Evolutionary conservation across 2,113 vertebrate genomes (phyloP), one percentile per base, ranked within the genome.

Genomic region (Phycodurus eques): DNA sequence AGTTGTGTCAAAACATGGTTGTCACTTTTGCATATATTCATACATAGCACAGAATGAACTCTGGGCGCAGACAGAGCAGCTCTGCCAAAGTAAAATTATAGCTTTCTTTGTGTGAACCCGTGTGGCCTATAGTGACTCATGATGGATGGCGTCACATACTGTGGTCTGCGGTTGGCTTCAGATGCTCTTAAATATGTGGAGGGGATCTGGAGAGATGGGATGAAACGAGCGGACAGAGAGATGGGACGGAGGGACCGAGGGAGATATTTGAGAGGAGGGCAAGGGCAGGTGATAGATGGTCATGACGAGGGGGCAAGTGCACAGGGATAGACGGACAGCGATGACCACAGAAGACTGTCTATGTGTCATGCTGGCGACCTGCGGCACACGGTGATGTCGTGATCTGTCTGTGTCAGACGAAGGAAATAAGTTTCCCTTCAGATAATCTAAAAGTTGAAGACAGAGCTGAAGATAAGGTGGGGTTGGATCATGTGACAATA

Each of bases 151-250:
- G 20, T 77, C 75, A 72, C 73, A 77, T 70, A 76, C 67, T 80
- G 74, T 78, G 90, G 73, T 81, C 80, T 79, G 74, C 77, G 87
- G 71, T 82, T 76, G 83, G 88, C 82, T 83, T 87, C 84, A 79
- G 85, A 79, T 87, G 75, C 80, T 89, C 84, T 91, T 88, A 87
- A 87, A 87, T 88, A 87, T 83, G 85, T 78, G 82, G 76, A 72
- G 62, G 74, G 57, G 74, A 79, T 76, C 75, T 81, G 75, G 74
- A 77, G 72, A 76, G 75, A 84, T 71, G 74, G 75, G 51, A 73
- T 72, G 80, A 74, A 74, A 60, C 74, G 68, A 75, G 54, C 65
- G 76, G 80, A 76, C 73, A 73, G 79, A 81, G 54, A 79, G 85
- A 86, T 80, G 71, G 87, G 83, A 87, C 79, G 75, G 80, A 84